Percentiles rank a stretch among this genome's conserved stretches.
Evolutionary conservation across 2,888 invertebrate genomes (phyloP).

Genomic region (Dromius quadrimaculatus): DNA sequence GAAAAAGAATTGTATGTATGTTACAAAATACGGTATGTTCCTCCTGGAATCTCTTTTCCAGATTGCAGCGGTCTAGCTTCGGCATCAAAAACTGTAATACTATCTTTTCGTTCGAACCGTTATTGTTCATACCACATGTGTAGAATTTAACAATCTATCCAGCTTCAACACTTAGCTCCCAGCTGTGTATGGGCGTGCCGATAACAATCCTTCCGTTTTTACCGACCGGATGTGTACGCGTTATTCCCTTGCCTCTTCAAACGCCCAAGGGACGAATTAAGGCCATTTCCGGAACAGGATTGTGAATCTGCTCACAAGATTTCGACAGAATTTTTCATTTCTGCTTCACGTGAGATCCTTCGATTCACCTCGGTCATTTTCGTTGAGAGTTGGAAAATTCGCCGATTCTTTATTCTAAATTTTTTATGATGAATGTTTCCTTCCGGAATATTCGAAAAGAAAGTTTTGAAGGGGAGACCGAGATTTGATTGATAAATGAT

Average conservation of each 20-base stretch:
- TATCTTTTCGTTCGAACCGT: neutral
- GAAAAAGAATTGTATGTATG: slow-evolving; percentile 13
- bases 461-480: slow-evolving; percentile 2
- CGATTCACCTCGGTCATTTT: slow-evolving; percentile 6
- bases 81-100: slow-evolving; percentile 5
- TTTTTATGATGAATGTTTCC: slow-evolving; percentile 25
- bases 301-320: slow-evolving; percentile 28
- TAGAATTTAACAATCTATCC: slow-evolving; percentile 14
- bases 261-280: slow-evolving; percentile 29
- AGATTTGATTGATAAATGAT: slow-evolving; percentile 5
- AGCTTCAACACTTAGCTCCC: neutral
- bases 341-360: neutral
- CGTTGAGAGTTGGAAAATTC: neutral
- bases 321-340: slow-evolving; percentile 23
- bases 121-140: no score
- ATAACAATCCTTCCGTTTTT: slow-evolving; percentile 44
- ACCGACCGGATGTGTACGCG: slow-evolving; percentile 37
- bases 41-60: slow-evolving; percentile 8
- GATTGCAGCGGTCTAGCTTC: slow-evolving; percentile 11
- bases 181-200: slow-evolving; percentile 37
- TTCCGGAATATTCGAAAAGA: slow-evolving; percentile 26
- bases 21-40: slow-evolving; percentile 23
- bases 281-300: slow-evolving; percentile 37
- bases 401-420: slow-evolving; percentile 3
- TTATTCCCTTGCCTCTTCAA: slow-evolving; percentile 24